Conservation (phyloP, 1,140 invertebrate genomes). For the Sycophila sp. region DNA sequence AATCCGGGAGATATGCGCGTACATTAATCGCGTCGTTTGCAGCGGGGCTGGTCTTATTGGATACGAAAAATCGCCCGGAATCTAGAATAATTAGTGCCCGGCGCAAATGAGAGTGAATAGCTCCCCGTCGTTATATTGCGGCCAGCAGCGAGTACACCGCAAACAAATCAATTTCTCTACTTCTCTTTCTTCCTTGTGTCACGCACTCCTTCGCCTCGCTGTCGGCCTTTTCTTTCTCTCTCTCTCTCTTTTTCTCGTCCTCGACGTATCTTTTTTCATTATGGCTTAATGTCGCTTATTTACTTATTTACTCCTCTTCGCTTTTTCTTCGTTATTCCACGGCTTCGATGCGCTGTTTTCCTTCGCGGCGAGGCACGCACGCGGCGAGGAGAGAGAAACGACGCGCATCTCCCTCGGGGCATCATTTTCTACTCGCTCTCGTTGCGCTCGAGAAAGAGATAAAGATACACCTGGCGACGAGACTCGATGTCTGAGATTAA, state of each 20-base stretch:
- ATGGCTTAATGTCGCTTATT: not conserved
- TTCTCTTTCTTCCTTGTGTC: not conserved
- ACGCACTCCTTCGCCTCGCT: not conserved
- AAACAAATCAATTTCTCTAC: conserved; percentile 14
- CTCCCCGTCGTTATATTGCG: not conserved
- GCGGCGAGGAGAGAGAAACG: no score
- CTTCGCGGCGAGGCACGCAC: not conserved
- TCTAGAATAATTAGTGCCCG: not conserved
- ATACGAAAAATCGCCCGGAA: not conserved
- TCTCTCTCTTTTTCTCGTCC: not conserved
- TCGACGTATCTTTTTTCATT: conserved; percentile 3
- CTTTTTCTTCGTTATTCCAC: conserved; percentile 8
- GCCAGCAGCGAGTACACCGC: not conserved
- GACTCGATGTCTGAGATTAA: not conserved
- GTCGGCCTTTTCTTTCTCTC: not conserved
- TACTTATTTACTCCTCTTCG: conserved; percentile 5
- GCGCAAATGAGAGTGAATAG: not conserved
- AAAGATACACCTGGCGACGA: not conserved
- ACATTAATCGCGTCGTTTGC: not conserved
- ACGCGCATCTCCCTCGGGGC: not conserved
- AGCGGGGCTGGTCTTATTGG: not conserved
- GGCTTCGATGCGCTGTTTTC: not conserved
- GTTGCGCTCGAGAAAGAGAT: not conserved
- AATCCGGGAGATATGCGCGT: not conserved
- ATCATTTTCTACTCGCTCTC: not conserved